These are phyloP conservation scores for Leptoclinus maculatus DNA, from an alignment of 2,797 vertebrate genomes.

Conservation along the genomic window DNA sequence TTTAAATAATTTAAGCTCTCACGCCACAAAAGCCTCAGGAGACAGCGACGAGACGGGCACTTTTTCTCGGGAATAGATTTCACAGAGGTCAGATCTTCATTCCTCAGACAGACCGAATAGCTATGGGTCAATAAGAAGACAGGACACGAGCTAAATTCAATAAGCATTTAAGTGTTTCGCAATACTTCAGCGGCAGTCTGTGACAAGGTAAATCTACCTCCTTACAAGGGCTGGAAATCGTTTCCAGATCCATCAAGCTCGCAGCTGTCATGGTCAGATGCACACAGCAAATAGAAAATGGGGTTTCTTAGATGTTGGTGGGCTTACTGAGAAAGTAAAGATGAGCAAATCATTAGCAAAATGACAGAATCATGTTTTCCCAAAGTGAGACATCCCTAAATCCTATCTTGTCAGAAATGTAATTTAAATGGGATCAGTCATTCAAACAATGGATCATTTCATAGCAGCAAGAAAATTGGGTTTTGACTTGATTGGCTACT, in stretches of 20 bases:
- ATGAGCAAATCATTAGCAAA: constrained; percentile 20
- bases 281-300: constrained; percentile 43
- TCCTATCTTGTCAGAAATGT: constrained; percentile 16
- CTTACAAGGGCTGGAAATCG: constrained; percentile 21
- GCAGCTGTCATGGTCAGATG: constrained; percentile 31
- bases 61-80: constrained; percentile 23
- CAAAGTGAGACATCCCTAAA: constrained; percentile 4
- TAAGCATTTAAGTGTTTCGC: constrained; percentile 28
- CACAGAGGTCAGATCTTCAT: constrained; percentile 25
- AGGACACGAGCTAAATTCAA: constrained; percentile 30
- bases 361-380: constrained; percentile 21
- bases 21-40: constrained; percentile 6
- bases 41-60: constrained; percentile 1
- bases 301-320: constrained; percentile 16
- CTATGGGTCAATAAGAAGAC: constrained; percentile 22
- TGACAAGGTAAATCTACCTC: constrained; percentile 45
- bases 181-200: constrained; percentile 26
- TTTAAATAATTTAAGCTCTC: constrained; percentile 12
- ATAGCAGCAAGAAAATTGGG: neutral
- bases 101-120: constrained; percentile 17
- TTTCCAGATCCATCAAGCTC: constrained; percentile 46
- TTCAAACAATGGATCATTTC: constrained; percentile 11
- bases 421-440: constrained; percentile 5
- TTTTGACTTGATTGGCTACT: neutral
- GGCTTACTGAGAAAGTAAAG: constrained; percentile 11